Base-by-base conservation (phyloP, 2,797 vertebrate species). In the Paramormyrops hopkinsi region DNA sequence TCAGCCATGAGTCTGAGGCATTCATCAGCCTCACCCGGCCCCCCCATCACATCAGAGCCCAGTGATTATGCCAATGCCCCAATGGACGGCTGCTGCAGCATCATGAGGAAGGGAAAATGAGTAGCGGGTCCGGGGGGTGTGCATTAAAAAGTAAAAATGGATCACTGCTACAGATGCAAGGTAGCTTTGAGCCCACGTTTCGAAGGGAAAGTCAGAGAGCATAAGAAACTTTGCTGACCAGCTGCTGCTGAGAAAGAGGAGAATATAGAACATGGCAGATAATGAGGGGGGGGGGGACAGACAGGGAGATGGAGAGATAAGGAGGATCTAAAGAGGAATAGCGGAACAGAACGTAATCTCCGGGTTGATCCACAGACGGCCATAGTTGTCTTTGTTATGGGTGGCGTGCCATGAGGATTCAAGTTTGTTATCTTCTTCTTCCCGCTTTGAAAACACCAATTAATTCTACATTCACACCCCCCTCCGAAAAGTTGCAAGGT, bases 191-290 rank as follows among this genome's bases (percentile, higher is more conserved):
- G 46, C 73, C n/a, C 1, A 48, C 4, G 6, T 11, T 86, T 51
- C 12, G 0, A 22, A 46, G 46, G 25, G 50, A 53, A 53, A 33
- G 4, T 41, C n/a, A 65, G 48, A 89, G 33, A 62, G 51, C 7
- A 12, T 2, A 3, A 46, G 51, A 89, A 89, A 25, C 56, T 59
- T 82, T 50, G 33, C n/a, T 25, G 29, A 4, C 33, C 37, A 50
- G 88, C 53, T 22, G 19, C 4, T 6, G 88, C 17, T 5, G 41
- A 22, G 54, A 69, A 65, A 50, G 19, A 51, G 48, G 54, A 33
- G 88, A 46, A 65, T 82, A 69, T 86, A 65, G 53, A 89, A 48
- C 19, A 69, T n/a, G 44, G 54, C 51, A 25, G 82, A 89, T 48
- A 86, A 86, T 54, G 54, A n/a, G 9, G 48, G 53, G 33, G 69